These are phyloP conservation scores for Neodontobutis hainanensis DNA, from an alignment of 2,113 vertebrate genomes.

Conservation along the genomic window DNA sequence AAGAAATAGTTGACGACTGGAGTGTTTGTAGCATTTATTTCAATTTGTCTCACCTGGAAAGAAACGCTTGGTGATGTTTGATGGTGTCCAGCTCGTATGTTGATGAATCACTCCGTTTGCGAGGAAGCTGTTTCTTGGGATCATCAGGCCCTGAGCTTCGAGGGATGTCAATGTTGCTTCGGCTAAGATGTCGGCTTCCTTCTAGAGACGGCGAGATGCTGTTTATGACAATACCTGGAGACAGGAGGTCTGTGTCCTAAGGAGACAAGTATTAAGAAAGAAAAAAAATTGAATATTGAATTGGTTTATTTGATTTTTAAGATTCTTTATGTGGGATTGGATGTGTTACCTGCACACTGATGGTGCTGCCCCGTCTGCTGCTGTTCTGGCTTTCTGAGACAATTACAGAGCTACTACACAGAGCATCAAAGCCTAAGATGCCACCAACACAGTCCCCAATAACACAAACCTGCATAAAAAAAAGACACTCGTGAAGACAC, in stretches of 20 bases:
- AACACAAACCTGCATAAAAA: constrained; percentile 86
- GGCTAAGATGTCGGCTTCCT: constrained; percentile 92
- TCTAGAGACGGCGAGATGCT: constrained; percentile 85
- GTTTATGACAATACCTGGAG: constrained; percentile 88
- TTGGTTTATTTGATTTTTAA: not conserved
- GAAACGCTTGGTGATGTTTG: constrained; percentile 96
- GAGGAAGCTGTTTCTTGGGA: constrained; percentile 87
- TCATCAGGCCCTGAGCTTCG: constrained; percentile 87
- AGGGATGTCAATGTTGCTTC: constrained; percentile 97
- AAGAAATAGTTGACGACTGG: not conserved
- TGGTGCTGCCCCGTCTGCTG: constrained; percentile 91
- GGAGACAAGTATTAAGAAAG: not conserved
- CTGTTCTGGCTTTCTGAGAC: constrained; percentile 93
- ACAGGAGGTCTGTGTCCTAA: constrained; percentile 93
- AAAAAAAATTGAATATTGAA: not conserved
- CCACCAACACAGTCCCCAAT: constrained; percentile 98
- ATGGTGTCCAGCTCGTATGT: constrained; percentile 97
- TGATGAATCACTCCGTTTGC: constrained; percentile 96
- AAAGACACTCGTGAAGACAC: constrained; percentile 11
- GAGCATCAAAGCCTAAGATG: constrained; percentile 92
- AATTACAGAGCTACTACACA: constrained; percentile 89
- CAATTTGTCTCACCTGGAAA: constrained; percentile 87
- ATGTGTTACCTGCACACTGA: constrained; percentile 89
- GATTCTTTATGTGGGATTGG: not conserved
- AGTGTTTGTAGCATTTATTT: not conserved